Base-by-base conservation (phyloP, 1,140 invertebrate species). In the Chironomus striatipennis region DNA sequence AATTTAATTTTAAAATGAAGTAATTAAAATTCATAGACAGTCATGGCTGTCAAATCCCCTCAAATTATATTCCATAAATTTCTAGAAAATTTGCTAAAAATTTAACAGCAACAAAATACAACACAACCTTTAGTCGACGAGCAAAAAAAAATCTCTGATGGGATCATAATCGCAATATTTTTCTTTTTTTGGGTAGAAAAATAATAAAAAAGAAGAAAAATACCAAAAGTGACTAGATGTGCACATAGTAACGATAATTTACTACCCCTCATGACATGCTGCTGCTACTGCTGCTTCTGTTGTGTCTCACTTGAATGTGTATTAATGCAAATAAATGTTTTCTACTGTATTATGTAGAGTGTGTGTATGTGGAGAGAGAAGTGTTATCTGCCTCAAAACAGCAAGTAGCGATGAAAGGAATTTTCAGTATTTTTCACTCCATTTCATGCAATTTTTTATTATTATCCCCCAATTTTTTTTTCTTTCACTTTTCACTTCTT, bases 391-490 rank as follows among this genome's bases (percentile, higher is more conserved):
- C 47, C 12, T 57, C 12, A 15, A 15, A 57, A 57, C 47, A 57
- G 47, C 47, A 57, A 57, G 47, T 57, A 57, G 47, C 47, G 47
- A 12, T 57, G 47, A 57, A 57, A 57, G 47, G 47, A 57, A 57
- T 57, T 57, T 57, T 57, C 47, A 57, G 47, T 57, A 57, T 57
- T 57, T 57, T 57, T 57, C 47, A 57, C 47, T 57, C 47, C 47
- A 57, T 57, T 57, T 57, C 47, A 57, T 57, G 47, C 47, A 57
- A 57, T 57, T 57, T 57, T 57, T 57, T 57, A 57, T 57, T 57
- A 57, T 57, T 57, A 57, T 57, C 47, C 47, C 47, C 47, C 24
- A 34, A 34, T 57, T n/a, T 57, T n/a, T n/a, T 57, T n/a, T n/a
- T 47, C 43, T 47, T n/a, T n/a, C n/a, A n/a, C n/a, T n/a, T n/a